Evolutionary conservation across 1,140 invertebrate genomes (phyloP).

Genomic region (Conus betulinus): DNA sequence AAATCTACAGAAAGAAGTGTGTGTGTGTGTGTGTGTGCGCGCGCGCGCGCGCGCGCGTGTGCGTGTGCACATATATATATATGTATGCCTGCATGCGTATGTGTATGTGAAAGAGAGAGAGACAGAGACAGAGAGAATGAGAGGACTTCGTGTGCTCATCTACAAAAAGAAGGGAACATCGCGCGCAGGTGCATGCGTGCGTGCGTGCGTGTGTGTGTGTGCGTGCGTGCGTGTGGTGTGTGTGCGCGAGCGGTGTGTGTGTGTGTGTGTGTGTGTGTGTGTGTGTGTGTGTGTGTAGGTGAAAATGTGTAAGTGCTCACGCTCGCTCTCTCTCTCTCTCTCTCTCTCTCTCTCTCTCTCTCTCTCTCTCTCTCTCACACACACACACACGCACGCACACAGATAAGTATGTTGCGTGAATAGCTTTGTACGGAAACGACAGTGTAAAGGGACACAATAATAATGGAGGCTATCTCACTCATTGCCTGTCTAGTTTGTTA

Average conservation of each 20-base stretch:
- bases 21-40: background rate
- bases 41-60: background rate
- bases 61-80: background rate
- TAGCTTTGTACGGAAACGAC: too few species aligned
- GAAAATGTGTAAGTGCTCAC: background rate
- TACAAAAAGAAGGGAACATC: background rate
- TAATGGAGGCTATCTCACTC: too few species aligned
- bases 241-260: background rate
- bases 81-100: background rate
- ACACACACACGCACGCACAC: too few species aligned
- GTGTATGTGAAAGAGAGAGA: background rate
- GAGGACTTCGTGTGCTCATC: background rate
- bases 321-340: too few species aligned
- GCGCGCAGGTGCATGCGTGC: background rate
- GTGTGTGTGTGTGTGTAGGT: constrained; percentile 18
- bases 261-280: constrained; percentile 15
- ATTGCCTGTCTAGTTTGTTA: too few species aligned
- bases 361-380: too few species aligned
- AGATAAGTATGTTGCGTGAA: too few species aligned
- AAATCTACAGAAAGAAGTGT: too few species aligned
- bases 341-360: too few species aligned
- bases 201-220: constrained; percentile 6
- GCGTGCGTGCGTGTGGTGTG: background rate
- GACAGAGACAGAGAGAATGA: too few species aligned
- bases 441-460: too few species aligned